Base-by-base conservation (phyloP, 2,797 vertebrate species). In the Merluccius polli region DNA sequence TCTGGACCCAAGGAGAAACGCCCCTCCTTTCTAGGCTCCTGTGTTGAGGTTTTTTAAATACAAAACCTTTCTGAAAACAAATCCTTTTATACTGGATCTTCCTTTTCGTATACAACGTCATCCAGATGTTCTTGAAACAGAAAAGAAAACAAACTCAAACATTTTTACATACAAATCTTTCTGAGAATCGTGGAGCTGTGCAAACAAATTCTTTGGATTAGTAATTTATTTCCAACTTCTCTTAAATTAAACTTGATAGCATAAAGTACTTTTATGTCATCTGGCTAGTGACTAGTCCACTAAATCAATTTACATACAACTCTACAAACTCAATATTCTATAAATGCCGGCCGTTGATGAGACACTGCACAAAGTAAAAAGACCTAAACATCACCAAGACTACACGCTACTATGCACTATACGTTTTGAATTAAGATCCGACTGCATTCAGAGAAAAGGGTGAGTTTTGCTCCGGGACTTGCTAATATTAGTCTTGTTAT, bases 201-300 rank as follows among this genome's bases (percentile, higher is more conserved):
- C 87, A 90, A 87, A 86, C 59, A 87, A 79, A 74, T 85, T 91
- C 91, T 93, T 92, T 92, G 91, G 91, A 89, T 93, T 89, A 93
- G 87, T 89, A 85, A 67, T 65, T 83, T 44, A 71, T 73, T 75
- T 84, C 82, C 77, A 85, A 85, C 24, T 78, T 79, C 65, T 75
- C 73, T 79, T 84, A 82, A 84, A 82, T 75, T 73, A 32, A 32
- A 77, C 75, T 27, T 74, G 29, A 77, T 73, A 68, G 21, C 52
- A 68, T 29, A 3, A 65, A 65, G 59, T 65, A 65, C 24, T 65
- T 65, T 27, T 65, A 65, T 27, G 24, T 27, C 52, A 24, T 12
- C 59, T 27, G 18, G 77, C 70, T 68, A n/a, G n/a, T n/a, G n/a
- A 71, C 21, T 24, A 63, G 52, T 48, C 31, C 35, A 74, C 35